phyloP scores from a whole-genome alignment of 2,888 invertebrate species.

The Morpho deidamia region DNA sequence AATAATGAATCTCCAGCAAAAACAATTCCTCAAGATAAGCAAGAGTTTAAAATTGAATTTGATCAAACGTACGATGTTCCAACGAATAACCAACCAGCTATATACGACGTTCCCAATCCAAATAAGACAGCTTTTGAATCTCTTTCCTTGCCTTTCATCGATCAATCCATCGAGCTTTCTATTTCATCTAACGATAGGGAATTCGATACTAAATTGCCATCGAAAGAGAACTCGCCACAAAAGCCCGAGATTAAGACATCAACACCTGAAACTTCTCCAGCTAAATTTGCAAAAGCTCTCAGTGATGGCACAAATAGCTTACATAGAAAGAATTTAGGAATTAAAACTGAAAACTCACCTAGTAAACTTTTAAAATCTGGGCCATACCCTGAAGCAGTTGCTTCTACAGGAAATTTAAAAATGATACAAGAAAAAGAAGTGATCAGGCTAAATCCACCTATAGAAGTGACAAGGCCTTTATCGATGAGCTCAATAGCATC shows the following conservation, averaged over 20 bases:
- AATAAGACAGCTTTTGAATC: slow-evolving; percentile 69
- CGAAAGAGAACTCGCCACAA: slow-evolving; percentile 59
- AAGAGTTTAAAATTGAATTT: slow-evolving; percentile 57
- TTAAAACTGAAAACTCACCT: slow-evolving; percentile 41
- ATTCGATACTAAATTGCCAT: slow-evolving; percentile 64
- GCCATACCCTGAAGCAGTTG: slow-evolving; percentile 58
- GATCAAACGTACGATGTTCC: slow-evolving; percentile 67
- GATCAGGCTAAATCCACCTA: slow-evolving; percentile 70
- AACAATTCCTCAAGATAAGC: slow-evolving; percentile 36
- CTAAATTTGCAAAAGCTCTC: slow-evolving; percentile 46
- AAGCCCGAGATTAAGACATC: slow-evolving; percentile 45
- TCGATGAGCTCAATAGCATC: slow-evolving; percentile 89
- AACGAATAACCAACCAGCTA: slow-evolving; percentile 62
- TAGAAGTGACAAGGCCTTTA: slow-evolving; percentile 81
- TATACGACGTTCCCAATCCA: slow-evolving; percentile 64
- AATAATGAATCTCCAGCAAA: slow-evolving; percentile 43
- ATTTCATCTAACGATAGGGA: slow-evolving; percentile 72
- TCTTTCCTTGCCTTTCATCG: slow-evolving; percentile 65
- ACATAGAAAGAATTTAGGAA: slow-evolving; percentile 55
- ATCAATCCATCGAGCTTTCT: slow-evolving; percentile 70
- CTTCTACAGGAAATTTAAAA: slow-evolving; percentile 68
- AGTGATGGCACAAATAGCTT: slow-evolving; percentile 58
- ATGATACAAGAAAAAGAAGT: slow-evolving; percentile 58
- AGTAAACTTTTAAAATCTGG: slow-evolving; percentile 53
- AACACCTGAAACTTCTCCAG: slow-evolving; percentile 46